These are phyloP conservation scores for Nestor notabilis DNA, from an alignment of 2,113 vertebrate species.

Conservation along the genomic window DNA sequence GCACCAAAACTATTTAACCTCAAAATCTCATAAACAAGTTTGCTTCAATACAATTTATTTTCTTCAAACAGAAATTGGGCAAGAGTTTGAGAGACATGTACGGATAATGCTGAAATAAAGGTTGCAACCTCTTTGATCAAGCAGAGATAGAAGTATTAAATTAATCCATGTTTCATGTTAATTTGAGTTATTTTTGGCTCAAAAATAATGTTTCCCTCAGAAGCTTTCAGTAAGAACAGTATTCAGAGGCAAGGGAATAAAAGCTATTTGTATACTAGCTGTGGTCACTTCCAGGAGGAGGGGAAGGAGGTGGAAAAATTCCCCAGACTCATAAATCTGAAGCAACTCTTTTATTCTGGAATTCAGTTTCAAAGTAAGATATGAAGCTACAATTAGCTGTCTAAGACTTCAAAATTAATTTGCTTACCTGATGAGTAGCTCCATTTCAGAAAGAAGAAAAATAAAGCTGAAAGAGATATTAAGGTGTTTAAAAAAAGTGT, in stretches of 20 bases:
- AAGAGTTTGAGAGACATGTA: background rate
- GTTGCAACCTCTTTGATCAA: background rate
- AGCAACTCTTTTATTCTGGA: background rate
- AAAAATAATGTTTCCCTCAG: background rate
- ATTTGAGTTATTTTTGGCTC: background rate
- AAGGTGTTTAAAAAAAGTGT: background rate
- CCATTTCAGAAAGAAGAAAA: background rate
- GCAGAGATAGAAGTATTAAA: background rate
- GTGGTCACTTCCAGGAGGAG: background rate
- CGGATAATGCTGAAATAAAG: background rate
- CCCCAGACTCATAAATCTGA: background rate
- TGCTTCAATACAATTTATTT: background rate
- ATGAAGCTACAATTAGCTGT: background rate
- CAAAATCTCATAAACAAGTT: background rate
- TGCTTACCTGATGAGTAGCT: background rate
- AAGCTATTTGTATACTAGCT: background rate
- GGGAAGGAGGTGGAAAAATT: background rate
- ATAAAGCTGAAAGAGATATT: background rate
- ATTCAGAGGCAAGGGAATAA: background rate
- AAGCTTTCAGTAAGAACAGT: background rate
- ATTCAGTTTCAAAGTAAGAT: background rate
- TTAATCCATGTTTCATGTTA: background rate
- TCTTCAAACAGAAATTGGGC: background rate
- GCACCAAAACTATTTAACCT: slow-evolving; percentile 21
- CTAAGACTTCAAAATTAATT: background rate